Base-by-base conservation (phyloP, 1,140 invertebrate species). In the Augochlora pura region DNA sequence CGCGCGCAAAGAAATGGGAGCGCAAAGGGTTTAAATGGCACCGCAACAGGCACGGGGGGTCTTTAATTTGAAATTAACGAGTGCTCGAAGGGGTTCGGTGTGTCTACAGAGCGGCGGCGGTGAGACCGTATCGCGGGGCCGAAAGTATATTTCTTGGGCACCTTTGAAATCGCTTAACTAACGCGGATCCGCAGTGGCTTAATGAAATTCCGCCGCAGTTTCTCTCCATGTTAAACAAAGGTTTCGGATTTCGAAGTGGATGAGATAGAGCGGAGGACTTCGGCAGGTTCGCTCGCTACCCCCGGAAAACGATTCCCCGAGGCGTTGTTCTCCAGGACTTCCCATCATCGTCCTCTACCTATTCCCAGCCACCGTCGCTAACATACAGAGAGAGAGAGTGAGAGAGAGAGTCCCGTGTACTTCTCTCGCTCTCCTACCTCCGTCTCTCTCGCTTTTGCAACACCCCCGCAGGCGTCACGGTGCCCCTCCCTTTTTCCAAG, bases 261-360 rank as follows among this genome's bases (percentile, higher is more conserved):
- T 21, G 21, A 62, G 49, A 70, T 16, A 70, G 59, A 27, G 52
- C 52, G 49, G n/a, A 60, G 27, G 60, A 59, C 69, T 65, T 67
- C 9, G 32, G 69, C 65, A 39, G 57, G 65, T 65, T 80, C 63
- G 18, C 54, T 74, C n/a, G 74, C 75, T 71, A 67, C 69, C 80
- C 42, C 66, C 84, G 71, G 71, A 57, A 84, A 78, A 87, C 84
- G 82, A 87, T 88, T 89, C 88, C 87, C 87, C 32, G 27, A 67
- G 84, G 86, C 64, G 78, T 74, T 81, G 80, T 88, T 84, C 86
- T 76, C 80, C 76, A 83, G 67, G 81, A 82, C 83, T 83, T 82
- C 65, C 80, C 80, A 85, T 87, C 86, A 82, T 85, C 86, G 83
- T 78, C 63, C 74, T 76, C 71, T 39, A 67, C 39, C 46, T 64